phyloP scores from a whole-genome alignment of 2,797 vertebrate genomes.

The Uromys caudimaculatus region DNA sequence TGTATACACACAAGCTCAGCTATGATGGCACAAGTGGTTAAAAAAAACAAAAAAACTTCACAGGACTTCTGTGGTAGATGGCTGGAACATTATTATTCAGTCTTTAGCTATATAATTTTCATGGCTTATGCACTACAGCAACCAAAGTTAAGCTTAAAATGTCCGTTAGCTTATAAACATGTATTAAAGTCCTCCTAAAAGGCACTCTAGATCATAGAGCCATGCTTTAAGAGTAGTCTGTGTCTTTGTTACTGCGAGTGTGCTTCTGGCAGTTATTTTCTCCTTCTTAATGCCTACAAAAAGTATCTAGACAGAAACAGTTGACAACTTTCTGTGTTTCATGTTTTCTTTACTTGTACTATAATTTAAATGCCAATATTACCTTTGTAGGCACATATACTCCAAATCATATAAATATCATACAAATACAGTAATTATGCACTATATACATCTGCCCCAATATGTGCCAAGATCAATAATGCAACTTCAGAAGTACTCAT shows the following conservation, averaged over 20 bases:
- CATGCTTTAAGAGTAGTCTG: background rate
- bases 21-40: background rate
- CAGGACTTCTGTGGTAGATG: background rate
- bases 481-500: conserved; percentile 44
- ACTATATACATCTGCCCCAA: background rate
- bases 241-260: conserved; percentile 38
- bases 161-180: background rate
- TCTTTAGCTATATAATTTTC: background rate
- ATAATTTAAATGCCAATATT: conserved; percentile 49
- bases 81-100: background rate
- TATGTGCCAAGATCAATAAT: background rate
- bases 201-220: conserved; percentile 3
- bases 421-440: background rate
- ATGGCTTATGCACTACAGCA: background rate
- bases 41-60: background rate
- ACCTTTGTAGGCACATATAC: background rate
- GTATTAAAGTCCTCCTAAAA: background rate
- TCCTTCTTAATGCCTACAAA: background rate
- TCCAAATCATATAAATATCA: conserved; percentile 1
- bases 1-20: background rate
- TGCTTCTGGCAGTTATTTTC: conserved; percentile 21
- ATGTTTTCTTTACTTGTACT: conserved; percentile 56
- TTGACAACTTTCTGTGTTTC: conserved; percentile 21
- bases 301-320: conserved; percentile 37
- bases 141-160: conserved; percentile 16